Base-by-base conservation (phyloP, 2,113 vertebrate species). In the Gymnarchus niloticus region DNA sequence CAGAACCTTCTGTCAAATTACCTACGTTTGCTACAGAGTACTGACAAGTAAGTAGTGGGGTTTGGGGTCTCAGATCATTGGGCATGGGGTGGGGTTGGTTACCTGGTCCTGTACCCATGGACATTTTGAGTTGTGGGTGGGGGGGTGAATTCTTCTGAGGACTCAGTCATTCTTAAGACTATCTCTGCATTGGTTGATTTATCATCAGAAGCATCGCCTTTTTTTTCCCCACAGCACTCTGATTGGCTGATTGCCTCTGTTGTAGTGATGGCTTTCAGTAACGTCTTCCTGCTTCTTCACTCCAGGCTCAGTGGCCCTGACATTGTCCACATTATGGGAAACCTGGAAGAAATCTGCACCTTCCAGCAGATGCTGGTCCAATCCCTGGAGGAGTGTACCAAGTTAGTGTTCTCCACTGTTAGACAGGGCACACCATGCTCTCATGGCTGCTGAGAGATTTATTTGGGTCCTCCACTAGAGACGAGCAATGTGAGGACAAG, bases 321-420 rank as follows among this genome's bases (percentile, higher is more conserved):
- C 84, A 94, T 94, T 83, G 94, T 94, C 37, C 92, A 96, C 85
- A 96, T 99, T 92, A 93, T 98, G 93, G 97, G 97, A 51, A 99
- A 99, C 88, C 94, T 99, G 44, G 98, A 99, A 89, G 98, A 99
- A 90, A 98, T 99, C 91, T 96, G 96, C 91, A 96, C 97, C 91
- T 99, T 99, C 92, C 98, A 99, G 91, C 98, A 99, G 92, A 95
- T 96, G 94, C 96, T 99, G 54, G 97, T 98, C 88, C 97, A 99
- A 90, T 96, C 97, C 76, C 92, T 99, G 92, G 98, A 99, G 93
- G 98, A 99, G 89, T 96, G 97, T 92, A 97, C 97, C 91, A 99
- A 97, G 98, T 99, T 88, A 95, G 96, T 96, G 49, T n/a, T 2
- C 3, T 6, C n/a, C 48, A 12, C 49, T 19, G 10, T 49, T 5